These are phyloP conservation scores for Mylabris sibirica DNA, from an alignment of 2,888 invertebrate genomes.

Conservation along the genomic window DNA sequence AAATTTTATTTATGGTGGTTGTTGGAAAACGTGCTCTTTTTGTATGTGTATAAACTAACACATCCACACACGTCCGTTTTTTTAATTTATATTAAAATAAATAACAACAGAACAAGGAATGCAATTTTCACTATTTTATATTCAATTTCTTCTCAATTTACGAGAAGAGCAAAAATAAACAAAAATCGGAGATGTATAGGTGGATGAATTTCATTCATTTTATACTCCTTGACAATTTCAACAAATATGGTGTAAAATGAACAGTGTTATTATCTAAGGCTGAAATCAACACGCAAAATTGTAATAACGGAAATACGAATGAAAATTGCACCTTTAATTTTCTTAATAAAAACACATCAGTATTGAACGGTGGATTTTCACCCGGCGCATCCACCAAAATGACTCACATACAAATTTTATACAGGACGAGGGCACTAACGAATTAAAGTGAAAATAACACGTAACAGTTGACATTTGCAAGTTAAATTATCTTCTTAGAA, in stretches of 20 bases:
- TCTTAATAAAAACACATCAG: too few species aligned
- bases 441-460: background rate
- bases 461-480: too few species aligned
- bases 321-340: background rate
- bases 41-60: background rate
- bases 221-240: background rate
- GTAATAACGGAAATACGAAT: background rate
- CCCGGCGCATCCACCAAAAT: too few species aligned
- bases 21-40: slow-evolving; percentile 11
- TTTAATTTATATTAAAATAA: background rate
- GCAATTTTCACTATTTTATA: background rate
- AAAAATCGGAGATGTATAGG: too few species aligned
- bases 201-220: background rate
- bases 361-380: too few species aligned
- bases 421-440: too few species aligned
- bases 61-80: background rate
- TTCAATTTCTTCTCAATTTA: background rate
- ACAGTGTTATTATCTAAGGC: background rate
- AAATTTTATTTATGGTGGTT: slow-evolving; percentile 30
- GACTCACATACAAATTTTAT: too few species aligned
- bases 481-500: background rate
- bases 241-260: background rate
- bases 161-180: too few species aligned
- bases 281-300: background rate
- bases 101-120: background rate